Evolutionary conservation across 2,113 vertebrate genomes (phyloP), one percentile per base, ranked within the genome.

Genomic region (Neodontobutis hainanensis): DNA sequence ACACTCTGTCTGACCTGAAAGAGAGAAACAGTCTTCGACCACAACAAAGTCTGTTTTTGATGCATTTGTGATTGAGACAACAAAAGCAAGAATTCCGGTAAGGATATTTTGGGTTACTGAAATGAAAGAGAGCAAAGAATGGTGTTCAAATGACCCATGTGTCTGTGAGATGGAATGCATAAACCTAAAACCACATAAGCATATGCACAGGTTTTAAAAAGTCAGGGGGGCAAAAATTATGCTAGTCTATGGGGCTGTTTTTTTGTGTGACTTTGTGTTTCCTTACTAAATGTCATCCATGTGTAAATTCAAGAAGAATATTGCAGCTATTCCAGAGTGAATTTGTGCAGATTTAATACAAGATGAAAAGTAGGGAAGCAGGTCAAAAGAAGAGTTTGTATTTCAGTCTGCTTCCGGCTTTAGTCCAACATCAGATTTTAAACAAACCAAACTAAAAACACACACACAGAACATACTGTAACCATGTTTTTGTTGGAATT

Each of bases 361-460:
- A 46, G 16, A 9, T 4, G 5, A 70, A 76, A 85, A 78, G 63
- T 63, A 58, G 51, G 66, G 46, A 46, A 79, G 45, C 16, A 4
- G 65, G 62, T 85, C 75, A 71, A 42, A 70, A 59, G 11, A 34
- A 8, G 10, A 48, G 59, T 73, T 83, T 70, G 45, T 68, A 46
- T 36, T 67, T 72, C 34, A 15, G 52, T 38, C 38, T 49, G 55
- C 52, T 61, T 73, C 70, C 65, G 43, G 8, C 52, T 19, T 78
- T 78, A 77, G 75, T 68, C 9, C 3, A 6, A 61, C 50, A 44
- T 87, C 84, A 75, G 53, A 75, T 72, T 60, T 48, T 2, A 75
- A 81, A 77, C 78, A 85, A 83, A 87, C 66, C 81, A 40, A 34
- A 32, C 57, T 32, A 48, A 61, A 70, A 27, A 61, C 48, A 51